Evolutionary conservation across 1,140 invertebrate genomes (phyloP), one percentile per base, ranked within the genome.

Genomic region (Elysia chlorotica): DNA sequence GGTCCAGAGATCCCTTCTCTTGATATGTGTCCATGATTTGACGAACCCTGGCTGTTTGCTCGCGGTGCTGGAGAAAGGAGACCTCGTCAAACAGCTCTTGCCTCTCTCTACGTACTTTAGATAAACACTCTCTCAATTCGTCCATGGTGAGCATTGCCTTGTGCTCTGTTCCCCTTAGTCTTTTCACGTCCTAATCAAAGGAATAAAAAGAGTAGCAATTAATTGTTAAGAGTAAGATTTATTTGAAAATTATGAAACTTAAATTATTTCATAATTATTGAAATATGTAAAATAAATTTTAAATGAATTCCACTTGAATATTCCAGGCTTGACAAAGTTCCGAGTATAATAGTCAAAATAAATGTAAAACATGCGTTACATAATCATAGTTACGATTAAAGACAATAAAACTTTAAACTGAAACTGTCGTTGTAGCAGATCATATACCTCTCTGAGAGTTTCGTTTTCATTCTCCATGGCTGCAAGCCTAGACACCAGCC

Each of bases 31-130:
- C 48, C 25, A 37, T 53, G 19, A 73, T 73, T n/a, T 66, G 10
- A n/a, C 28, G 25, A 25, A 73, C 48, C 38, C 35, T 70, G 19
- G 41, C 17, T 23, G 67, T 63, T 36, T 57, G 38, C 23, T 73
- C 69, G 6, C 1, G 17, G 10, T 56, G 31, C 19, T 69, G 36
- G 10, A 70, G 23, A 56, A 38, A 74, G 28, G 76, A 74, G 10
- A 84, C 70, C 71, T 83, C 79, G 14, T 71, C 75, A 48, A 76
- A 77, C 28, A 84, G 56, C n/a, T 83, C 78, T 25, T 74, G 74
- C 57, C 82, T 76, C 41, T 84, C 83, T 36, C 76, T 73, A 28
- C 79, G 76, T 5, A 81, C 78, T 71, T 84, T 81, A 41, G 80
- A 79, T 28, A 84, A 69, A 57, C 78, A 79, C 5, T 71, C 73